Base-by-base conservation (phyloP, 2,113 vertebrate species). In the Tautogolabrus adspersus region DNA sequence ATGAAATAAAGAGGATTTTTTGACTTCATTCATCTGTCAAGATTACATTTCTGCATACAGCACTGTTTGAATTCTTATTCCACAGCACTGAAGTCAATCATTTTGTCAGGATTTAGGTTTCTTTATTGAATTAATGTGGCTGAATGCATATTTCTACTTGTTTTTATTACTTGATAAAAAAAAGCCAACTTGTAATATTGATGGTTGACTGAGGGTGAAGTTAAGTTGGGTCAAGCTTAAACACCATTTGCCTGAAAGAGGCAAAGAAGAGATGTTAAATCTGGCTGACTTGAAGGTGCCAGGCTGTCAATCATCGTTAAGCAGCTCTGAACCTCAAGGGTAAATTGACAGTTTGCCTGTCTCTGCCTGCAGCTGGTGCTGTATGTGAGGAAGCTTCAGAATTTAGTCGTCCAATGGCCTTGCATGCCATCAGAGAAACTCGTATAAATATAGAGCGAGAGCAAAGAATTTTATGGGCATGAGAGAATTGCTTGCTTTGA, bases 311-410 rank as follows among this genome's bases (percentile, higher is more conserved):
- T 88, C 81, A 83, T 75, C 51, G 52, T 89, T 87, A 86, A 26
- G 80, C 75, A 66, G 77, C 74, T 83, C 78, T 84, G 76, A 87
- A 68, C 57, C 87, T 82, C 82, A 82, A 87, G 82, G 85, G 57
- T 84, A 83, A 81, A 87, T 77, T 86, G 85, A 84, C 80, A 81
- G 75, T 82, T 81, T 81, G 69, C 77, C 77, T 73, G 79, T 83
- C 64, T 85, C 69, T 55, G 61, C 72, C 77, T 72, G 71, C 82
- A 84, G 80, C 77, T 52, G 80, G 21, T 79, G 85, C 79, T 78
- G 70, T 83, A 79, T 60, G 77, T 86, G 77, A 75, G 67, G 69
- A 61, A 66, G 64, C 76, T 76, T 65, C 21, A 75, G 76, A 62
- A 77, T 84, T 77, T 64, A 70, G 81, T 69, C 55, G 74, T 82